phyloP scores from a whole-genome alignment of 2,113 vertebrate genomes.

The Manacus vitellinus region DNA sequence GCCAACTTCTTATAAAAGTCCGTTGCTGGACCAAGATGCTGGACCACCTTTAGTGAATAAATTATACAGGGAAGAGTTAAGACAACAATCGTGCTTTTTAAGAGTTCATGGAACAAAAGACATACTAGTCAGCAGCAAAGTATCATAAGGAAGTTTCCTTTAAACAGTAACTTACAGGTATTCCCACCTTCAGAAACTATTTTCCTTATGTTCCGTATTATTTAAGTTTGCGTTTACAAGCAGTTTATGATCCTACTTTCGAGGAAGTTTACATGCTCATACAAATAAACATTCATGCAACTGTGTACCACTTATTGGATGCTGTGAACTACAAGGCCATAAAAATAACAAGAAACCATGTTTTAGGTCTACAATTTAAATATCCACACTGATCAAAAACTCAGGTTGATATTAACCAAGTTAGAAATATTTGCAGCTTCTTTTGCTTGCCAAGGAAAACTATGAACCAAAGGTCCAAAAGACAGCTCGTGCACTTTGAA shows the following conservation, averaged over 20 bases:
- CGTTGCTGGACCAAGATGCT: slow-evolving; percentile 94
- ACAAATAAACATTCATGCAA: background rate
- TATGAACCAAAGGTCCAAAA: background rate
- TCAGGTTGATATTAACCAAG: background rate
- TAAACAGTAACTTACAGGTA: background rate
- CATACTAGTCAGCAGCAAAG: background rate
- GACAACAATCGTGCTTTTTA: background rate
- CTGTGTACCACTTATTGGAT: background rate
- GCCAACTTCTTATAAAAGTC: slow-evolving; percentile 99
- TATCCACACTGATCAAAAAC: background rate
- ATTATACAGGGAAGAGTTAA: slow-evolving; percentile 8
- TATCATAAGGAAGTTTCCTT: background rate
- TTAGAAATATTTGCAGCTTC: background rate
- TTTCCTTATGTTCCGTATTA: background rate
- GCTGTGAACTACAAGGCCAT: background rate
- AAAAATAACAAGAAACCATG: background rate
- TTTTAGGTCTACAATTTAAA: background rate
- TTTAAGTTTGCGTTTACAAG: background rate
- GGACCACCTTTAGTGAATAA: slow-evolving; percentile 83
- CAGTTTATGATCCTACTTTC: background rate
- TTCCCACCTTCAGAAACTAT: background rate
- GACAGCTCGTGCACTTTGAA: background rate
- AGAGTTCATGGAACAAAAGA: background rate
- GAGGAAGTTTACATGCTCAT: background rate
- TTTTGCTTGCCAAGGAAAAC: background rate